Evolutionary conservation across 92 coral and sea anemone species (phyloP).

Genomic region (Nematostella vectensis): DNA sequence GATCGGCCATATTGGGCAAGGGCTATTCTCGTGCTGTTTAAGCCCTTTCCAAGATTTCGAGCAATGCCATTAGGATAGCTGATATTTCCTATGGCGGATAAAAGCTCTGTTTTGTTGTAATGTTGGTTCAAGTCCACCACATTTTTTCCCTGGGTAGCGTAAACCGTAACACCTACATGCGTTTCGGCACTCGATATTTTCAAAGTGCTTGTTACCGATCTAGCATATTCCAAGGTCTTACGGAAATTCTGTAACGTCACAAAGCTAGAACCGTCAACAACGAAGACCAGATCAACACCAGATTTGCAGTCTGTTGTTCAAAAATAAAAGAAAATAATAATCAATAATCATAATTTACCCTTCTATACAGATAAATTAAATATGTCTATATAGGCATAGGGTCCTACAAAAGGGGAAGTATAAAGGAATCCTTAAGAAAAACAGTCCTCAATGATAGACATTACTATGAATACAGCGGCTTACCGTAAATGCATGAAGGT

Average conservation of each 20-base stretch:
- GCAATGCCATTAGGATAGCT: slow-evolving; percentile 2
- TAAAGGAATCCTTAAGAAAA: no score
- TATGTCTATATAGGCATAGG: no score
- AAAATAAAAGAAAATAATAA: no score
- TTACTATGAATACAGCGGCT: no score
- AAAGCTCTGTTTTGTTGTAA: slow-evolving; percentile 3
- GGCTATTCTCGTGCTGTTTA: no score
- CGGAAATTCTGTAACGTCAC: slow-evolving; percentile 15
- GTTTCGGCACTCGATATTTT: slow-evolving; percentile 13
- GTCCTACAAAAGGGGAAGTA: no score
- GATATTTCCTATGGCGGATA: background rate
- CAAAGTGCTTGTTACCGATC: slow-evolving; percentile 8
- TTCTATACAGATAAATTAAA: no score
- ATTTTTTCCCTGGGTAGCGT: background rate
- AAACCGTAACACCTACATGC: slow-evolving; percentile 3
- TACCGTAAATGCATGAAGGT: slow-evolving; percentile 8
- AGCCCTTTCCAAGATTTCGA: slow-evolving; percentile 24
- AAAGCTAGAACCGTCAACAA: slow-evolving; percentile 19
- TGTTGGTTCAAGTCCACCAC: background rate
- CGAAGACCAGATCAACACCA: slow-evolving; percentile 12
- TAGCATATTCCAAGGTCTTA: background rate
- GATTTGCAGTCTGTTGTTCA: slow-evolving; percentile 8
- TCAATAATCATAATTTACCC: no score
- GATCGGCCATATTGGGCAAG: no score
- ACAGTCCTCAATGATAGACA: no score